Evolutionary conservation across 2,113 vertebrate genomes (phyloP).

Genomic region (Oryzias curvinotus): DNA sequence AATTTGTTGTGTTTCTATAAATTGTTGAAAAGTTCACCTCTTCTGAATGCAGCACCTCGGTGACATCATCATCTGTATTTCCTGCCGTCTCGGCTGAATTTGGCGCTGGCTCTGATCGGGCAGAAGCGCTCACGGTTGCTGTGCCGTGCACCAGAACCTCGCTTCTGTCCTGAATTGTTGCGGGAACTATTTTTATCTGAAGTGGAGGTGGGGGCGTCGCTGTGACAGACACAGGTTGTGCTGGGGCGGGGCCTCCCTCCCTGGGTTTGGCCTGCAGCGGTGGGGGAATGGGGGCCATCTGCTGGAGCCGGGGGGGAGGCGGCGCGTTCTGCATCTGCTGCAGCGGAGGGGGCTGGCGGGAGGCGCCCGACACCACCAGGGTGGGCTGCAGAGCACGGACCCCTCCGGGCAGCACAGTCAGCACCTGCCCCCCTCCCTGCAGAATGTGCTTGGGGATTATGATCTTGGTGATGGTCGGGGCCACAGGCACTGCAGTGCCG

Average conservation of each 20-base stretch:
- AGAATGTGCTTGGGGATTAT: constrained; percentile 84
- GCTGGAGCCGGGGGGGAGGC: constrained; percentile 72
- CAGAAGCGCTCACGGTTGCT: constrained; percentile 20
- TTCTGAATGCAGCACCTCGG: constrained; percentile 64
- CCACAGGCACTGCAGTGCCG: constrained; percentile 44
- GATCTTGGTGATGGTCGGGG: constrained; percentile 83
- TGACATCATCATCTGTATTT: constrained; percentile 57
- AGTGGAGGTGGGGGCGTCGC: constrained; percentile 82
- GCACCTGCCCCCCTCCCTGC: constrained; percentile 76
- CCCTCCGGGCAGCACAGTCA: constrained; percentile 82
- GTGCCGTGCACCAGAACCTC: constrained; percentile 55
- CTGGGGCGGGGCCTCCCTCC: constrained; percentile 41
- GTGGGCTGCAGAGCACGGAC: constrained; percentile 56
- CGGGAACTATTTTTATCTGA: constrained; percentile 84
- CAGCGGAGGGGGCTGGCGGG: constrained; percentile 84
- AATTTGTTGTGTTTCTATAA: not conserved
- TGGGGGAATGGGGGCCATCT: constrained; percentile 76
- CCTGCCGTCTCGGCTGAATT: constrained; percentile 54
- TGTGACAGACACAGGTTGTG: constrained; percentile 36
- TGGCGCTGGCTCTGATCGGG: constrained; percentile 64
- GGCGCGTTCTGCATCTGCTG: constrained; percentile 75
- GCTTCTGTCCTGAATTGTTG: constrained; percentile 77
- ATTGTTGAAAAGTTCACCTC: constrained; percentile 48
- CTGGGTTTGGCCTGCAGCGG: constrained; percentile 78
- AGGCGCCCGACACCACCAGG: constrained; percentile 35